Percentiles rank a stretch among this genome's conserved stretches.
Conservation (phyloP, 2,113 vertebrate genomes). For the Ursus arctos region DNA sequence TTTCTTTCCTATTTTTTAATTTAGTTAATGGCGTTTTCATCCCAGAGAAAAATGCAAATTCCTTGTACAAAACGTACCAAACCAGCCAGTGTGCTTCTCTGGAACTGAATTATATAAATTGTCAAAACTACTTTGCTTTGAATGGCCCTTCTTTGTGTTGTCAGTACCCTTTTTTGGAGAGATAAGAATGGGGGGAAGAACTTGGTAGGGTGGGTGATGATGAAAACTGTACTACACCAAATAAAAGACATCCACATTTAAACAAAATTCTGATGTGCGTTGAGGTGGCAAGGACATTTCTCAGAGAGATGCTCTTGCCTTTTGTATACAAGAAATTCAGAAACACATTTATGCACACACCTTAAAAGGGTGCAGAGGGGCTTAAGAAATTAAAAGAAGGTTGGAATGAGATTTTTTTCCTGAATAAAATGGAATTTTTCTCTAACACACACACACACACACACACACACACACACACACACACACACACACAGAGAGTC, state of each 20-base stretch:
- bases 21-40: slow-evolving; percentile 99
- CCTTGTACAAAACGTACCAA: slow-evolving; percentile 87
- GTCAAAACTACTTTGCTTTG: slow-evolving; percentile 83
- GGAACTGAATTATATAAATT: slow-evolving; percentile 81
- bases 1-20: slow-evolving; percentile 96
- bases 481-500: background rate
- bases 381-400: slow-evolving; percentile 80
- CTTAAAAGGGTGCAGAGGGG: background rate
- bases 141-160: slow-evolving; percentile 79
- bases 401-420: slow-evolving; percentile 42
- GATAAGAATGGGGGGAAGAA: slow-evolving; percentile 66
- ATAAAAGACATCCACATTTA: slow-evolving; percentile 87
- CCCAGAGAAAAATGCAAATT: slow-evolving; percentile 91
- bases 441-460: background rate
- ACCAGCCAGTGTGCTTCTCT: slow-evolving; percentile 85
- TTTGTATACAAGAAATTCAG: slow-evolving; percentile 81
- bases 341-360: background rate
- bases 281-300: slow-evolving; percentile 82
- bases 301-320: slow-evolving; percentile 71
- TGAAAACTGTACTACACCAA: slow-evolving; percentile 83
- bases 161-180: slow-evolving; percentile 78
- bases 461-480: background rate
- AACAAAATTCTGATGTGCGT: slow-evolving; percentile 79
- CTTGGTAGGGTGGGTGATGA: slow-evolving; percentile 74
- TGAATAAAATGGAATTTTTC: slow-evolving; percentile 76